phyloP scores from a whole-genome alignment of 2,888 invertebrate species.

The Salpingus planirostris region DNA sequence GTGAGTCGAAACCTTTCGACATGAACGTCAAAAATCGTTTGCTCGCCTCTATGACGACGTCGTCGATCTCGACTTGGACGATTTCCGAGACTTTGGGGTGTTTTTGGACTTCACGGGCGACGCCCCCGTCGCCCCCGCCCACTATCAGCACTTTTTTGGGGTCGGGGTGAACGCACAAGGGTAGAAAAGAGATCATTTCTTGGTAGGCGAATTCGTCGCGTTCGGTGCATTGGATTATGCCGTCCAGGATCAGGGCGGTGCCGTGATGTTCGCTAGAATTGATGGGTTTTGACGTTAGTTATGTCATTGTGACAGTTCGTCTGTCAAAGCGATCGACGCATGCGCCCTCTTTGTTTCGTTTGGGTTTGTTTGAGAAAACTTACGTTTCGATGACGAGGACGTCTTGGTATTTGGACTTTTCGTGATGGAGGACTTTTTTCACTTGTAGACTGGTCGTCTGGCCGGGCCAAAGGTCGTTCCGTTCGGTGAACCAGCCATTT shows the following conservation, averaged over 20 bases:
- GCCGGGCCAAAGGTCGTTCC: conserved; percentile 85
- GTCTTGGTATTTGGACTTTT: conserved; percentile 77
- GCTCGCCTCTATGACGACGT: conserved; percentile 79
- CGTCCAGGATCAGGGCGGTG: conserved; percentile 81
- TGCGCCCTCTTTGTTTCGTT: too few relatives aligned
- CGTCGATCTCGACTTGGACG: conserved; percentile 82
- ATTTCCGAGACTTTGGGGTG: conserved; percentile 82
- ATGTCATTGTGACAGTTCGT: too few relatives aligned
- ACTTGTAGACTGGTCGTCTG: conserved; percentile 82
- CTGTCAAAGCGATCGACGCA: too few relatives aligned
- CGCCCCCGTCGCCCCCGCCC: conserved; percentile 98
- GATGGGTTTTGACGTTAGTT: too few relatives aligned
- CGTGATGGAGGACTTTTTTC: conserved; percentile 65
- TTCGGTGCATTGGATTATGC: conserved; percentile 94
- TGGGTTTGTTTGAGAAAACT: neutral
- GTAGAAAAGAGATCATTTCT: conserved; percentile 95
- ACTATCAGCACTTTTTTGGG: conserved; percentile 90
- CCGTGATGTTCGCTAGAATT: too few relatives aligned
- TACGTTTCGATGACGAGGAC: conserved; percentile 52
- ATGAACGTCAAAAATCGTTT: conserved; percentile 85
- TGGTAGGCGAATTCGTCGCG: conserved; percentile 96
- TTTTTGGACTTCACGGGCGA: conserved; percentile 89
- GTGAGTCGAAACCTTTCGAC: conserved; percentile 76
- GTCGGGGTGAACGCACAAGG: conserved; percentile 81
- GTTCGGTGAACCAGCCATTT: conserved; percentile 89